Base-by-base conservation (phyloP, 2,797 vertebrate genomes). In the Chelidonichthys spinosus region DNA sequence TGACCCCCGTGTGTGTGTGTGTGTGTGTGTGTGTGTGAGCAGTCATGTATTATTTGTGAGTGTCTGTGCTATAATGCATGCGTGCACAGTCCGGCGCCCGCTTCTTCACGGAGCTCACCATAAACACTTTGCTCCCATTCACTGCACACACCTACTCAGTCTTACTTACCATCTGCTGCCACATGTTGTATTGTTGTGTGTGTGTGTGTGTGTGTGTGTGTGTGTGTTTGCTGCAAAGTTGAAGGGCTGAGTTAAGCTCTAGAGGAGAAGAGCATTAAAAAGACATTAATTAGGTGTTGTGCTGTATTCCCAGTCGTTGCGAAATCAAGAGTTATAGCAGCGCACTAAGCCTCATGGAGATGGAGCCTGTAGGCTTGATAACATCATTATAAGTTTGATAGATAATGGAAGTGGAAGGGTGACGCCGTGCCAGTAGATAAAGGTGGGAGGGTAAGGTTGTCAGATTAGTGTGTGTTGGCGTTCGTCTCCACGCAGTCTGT, bases 201-300 rank as follows among this genome's bases (percentile, higher is more conserved):
- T 46, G 78, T 87, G 84, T 43, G 78, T 87, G 84, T 89, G 82
- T 78, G 85, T 74, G 25, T 25, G 25, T 25, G 25, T 25, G 25
- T 25, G 25, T 78, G 86, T 85, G 85, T 92, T 92, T 89, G 87
- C 85, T 83, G 87, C 84, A 86, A 81, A 92, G 91, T 91, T 89
- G 89, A 90, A 88, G 82, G 88, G 87, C 85, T 89, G 84, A 85
- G 89, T 88, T 91, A 88, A 91, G 89, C 91, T 92, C 91, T 73
- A 84, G 90, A 90, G 92, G 92, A 92, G 88, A 91, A 82, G 85
- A 87, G 88, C 92, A 94, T 94, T 94, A 94, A 94, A 93, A 94
- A 93, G 80, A 90, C 93, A 93, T 93, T 92, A 94, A 93, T 92
- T 92, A 94, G 84, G 81, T 81, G 81, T 74, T 78, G 89, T 87